A percentile compares a stretch with the other conserved stretches of the same genome.
Conservation (phyloP, 2,888 invertebrate genomes). For the Phyto melanocephala region DNA sequence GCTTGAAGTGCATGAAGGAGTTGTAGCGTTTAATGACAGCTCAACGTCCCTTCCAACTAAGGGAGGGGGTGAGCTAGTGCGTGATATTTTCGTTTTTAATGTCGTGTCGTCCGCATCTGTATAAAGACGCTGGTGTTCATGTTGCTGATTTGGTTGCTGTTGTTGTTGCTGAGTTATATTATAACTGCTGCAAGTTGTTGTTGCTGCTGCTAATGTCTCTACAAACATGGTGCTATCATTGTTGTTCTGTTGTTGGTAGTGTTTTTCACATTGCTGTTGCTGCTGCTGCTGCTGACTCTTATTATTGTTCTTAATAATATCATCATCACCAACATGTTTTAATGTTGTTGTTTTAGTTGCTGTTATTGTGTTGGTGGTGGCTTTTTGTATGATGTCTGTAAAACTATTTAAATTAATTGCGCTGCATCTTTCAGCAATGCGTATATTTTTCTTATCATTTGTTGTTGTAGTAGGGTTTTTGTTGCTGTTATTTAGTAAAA, state of each 20-base stretch:
- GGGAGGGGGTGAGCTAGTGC: conserved; percentile 79
- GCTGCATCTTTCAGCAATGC: conserved; percentile 66
- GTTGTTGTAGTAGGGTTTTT: conserved; percentile 57
- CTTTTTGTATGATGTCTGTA: conserved; percentile 76
- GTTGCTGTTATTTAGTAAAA: conserved; percentile 65
- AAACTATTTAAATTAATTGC: conserved; percentile 71
- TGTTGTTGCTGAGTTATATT: conserved; percentile 60
- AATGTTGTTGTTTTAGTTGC: conserved; percentile 77
- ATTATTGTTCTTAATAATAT: conserved; percentile 15
- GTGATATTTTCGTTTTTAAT: conserved; percentile 57
- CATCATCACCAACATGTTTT: conserved; percentile 54
- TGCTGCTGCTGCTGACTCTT: background rate
- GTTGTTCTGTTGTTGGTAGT: conserved; percentile 56
- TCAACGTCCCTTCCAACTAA: conserved; percentile 87
- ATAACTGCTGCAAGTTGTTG: conserved; percentile 26
- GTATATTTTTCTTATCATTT: conserved; percentile 62
- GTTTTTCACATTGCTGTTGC: conserved; percentile 29
- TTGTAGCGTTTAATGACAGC: conserved; percentile 67
- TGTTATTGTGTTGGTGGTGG: conserved; percentile 69
- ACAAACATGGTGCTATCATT: conserved; percentile 57
- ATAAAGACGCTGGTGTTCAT: conserved; percentile 54
- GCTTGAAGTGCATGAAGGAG: conserved; percentile 46
- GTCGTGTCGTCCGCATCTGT: conserved; percentile 59
- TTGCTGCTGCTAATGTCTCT: conserved; percentile 58
- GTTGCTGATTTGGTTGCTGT: conserved; percentile 47